Conservation (phyloP, 2,797 vertebrate species). For the Phrynocephalus guinanensis region DNA sequence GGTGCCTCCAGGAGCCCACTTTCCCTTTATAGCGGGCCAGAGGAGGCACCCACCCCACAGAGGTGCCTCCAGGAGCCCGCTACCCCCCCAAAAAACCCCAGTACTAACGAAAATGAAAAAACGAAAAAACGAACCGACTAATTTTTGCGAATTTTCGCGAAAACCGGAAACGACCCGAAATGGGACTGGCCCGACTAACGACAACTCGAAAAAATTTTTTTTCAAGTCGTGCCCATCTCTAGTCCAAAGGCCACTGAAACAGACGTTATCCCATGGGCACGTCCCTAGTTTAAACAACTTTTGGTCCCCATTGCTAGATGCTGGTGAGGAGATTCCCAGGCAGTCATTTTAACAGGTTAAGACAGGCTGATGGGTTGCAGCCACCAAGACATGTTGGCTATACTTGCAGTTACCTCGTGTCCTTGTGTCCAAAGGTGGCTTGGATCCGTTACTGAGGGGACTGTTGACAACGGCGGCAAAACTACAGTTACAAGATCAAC, state of each 20-base stretch:
- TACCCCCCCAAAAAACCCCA: no score
- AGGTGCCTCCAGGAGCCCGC: no score
- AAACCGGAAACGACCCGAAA: no score
- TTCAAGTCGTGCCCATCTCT: no score
- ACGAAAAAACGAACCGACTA: no score
- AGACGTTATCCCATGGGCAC: not conserved
- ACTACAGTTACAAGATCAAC: constrained; percentile 75
- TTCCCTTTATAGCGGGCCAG: no score
- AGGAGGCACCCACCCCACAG: no score
- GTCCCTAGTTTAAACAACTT: not conserved
- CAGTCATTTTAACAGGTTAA: not conserved
- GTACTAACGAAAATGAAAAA: no score
- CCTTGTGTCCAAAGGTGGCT: constrained; percentile 82
- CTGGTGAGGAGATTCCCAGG: not conserved
- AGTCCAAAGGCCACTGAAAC: not conserved
- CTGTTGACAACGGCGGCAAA: constrained; percentile 84
- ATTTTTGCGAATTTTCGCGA: no score
- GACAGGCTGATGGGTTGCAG: not conserved
- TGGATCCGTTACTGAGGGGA: constrained; percentile 90
- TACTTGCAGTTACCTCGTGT: not conserved
- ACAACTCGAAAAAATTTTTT: no score
- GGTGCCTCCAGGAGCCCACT: no score
- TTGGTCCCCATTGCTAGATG: not conserved
- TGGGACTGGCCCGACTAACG: no score
- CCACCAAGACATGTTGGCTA: not conserved